Base-by-base conservation (phyloP, 2,113 vertebrate species). In the Hippocampus abdominalis region DNA sequence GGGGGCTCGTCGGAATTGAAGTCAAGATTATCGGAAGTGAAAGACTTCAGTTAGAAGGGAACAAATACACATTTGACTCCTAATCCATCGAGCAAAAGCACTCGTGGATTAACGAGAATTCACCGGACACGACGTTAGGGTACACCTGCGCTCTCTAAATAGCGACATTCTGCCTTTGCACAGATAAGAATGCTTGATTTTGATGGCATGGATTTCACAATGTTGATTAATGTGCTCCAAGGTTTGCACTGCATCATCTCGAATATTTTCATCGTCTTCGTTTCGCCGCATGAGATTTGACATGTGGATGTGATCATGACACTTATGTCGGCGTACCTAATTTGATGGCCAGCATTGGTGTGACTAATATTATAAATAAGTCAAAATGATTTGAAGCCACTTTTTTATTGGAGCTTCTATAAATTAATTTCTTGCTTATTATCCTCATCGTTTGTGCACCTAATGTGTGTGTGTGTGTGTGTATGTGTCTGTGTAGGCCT, bases 21-120 rank as follows among this genome's bases (percentile, higher is more conserved):
- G 40, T 63, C 78, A 86, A 84, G 84, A 90, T 86, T 79, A 86
- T 64, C 75, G 68, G 49, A 76, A 84, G 77, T 81, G 66, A 75
- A 84, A 77, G 71, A 82, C 72, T 78, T 81, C 78, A 87, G 85
- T 84, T 86, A 82, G 68, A 76, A 76, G 69, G 68, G 18, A 68
- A 46, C 25, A 60, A 71, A 83, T 84, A 68, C 75, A 61, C 68
- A 62, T 72, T 69, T 74, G 75, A 1, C 18, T 44, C 61, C 60
- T 63, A 25, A 40, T 23, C 63, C 23, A 23, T 25, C 40, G 4
- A 64, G n/a, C 63, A 32, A 60, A 64, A 74, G 59, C 42, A 18
- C 0, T 32, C 56, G 74, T 54, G 85, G 78, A 86, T 85, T 75
- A 79, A 81, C 84, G 74, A 70, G 46, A 32, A 32, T 1, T 44